phyloP scores from a whole-genome alignment of 2,888 invertebrate species.

The Macaria notata region DNA sequence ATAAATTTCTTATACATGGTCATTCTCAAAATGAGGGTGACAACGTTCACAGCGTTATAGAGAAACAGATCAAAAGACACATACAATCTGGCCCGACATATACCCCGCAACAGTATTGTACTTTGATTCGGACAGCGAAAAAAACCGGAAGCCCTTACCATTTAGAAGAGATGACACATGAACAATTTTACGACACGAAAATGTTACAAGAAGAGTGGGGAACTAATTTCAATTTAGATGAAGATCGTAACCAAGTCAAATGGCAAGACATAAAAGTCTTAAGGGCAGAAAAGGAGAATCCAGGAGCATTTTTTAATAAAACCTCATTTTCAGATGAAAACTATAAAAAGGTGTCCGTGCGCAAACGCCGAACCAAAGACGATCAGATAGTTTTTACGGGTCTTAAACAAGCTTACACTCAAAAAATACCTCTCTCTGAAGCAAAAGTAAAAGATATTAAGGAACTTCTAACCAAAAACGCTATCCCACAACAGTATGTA shows the following conservation, averaged over 20 bases:
- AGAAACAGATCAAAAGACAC: slow-evolving; percentile 29
- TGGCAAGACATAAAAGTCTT: slow-evolving; percentile 15
- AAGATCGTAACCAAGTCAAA: slow-evolving; percentile 4
- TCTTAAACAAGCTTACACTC: slow-evolving; percentile 13
- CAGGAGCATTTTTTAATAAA: slow-evolving; percentile 11
- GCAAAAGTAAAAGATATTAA: slow-evolving; percentile 20
- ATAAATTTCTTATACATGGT: slow-evolving; percentile 36
- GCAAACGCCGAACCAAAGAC: slow-evolving; percentile 1
- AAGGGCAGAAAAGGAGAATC: slow-evolving; percentile 9
- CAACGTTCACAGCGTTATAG: slow-evolving; percentile 30
- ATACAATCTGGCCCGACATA: slow-evolving; percentile 33
- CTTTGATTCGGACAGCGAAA: slow-evolving; percentile 37
- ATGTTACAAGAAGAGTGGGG: slow-evolving; percentile 2
- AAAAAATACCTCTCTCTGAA: slow-evolving; percentile 8
- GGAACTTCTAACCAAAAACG: slow-evolving; percentile 13
- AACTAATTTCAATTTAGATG: slow-evolving; percentile 3
- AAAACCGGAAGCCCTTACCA: slow-evolving; percentile 35
- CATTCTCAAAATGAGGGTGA: slow-evolving; percentile 38
- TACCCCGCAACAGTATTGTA: slow-evolving; percentile 29
- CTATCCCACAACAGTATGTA: slow-evolving; percentile 3
- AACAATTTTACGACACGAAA: slow-evolving; percentile 34
- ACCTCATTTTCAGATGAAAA: slow-evolving; percentile 21
- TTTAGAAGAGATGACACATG: slow-evolving; percentile 35
- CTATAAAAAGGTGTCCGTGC: slow-evolving; percentile 17
- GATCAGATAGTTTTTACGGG: slow-evolving; percentile 24